These are phyloP conservation scores for Allolobophora icterica DNA, from an alignment of 2,888 invertebrate species.

Conservation along the genomic window DNA sequence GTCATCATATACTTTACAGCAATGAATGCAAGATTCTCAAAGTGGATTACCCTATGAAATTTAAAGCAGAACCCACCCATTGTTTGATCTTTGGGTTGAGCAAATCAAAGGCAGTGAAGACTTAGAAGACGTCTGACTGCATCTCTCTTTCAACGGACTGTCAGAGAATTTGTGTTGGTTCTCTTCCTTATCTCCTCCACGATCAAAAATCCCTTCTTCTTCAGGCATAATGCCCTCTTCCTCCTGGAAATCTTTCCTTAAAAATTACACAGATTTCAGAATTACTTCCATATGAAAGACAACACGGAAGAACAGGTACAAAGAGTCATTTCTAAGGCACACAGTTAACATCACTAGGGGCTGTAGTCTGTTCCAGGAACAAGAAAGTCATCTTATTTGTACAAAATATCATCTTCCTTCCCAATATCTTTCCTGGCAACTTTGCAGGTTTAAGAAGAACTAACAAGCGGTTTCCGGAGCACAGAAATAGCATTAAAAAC, in stretches of 20 bases:
- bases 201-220: neutral
- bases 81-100: neutral
- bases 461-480: no score
- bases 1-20: neutral
- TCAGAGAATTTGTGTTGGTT: neutral
- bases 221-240: neutral
- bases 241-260: conserved; percentile 1
- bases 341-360: no score
- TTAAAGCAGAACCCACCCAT: neutral
- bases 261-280: neutral
- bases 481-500: no score
- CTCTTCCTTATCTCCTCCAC: neutral
- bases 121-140: neutral
- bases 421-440: no score
- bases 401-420: no score
- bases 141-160: neutral
- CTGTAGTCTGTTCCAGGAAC: no score
- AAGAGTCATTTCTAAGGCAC: no score
- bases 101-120: neutral
- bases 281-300: neutral
- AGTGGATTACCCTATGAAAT: neutral
- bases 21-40: no score
- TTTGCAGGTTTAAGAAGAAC: no score
- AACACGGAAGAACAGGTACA: no score
- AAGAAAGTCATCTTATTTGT: no score